phyloP scores from a whole-genome alignment of 2,888 invertebrate genomes.

The Tetheella fluctuosa region DNA sequence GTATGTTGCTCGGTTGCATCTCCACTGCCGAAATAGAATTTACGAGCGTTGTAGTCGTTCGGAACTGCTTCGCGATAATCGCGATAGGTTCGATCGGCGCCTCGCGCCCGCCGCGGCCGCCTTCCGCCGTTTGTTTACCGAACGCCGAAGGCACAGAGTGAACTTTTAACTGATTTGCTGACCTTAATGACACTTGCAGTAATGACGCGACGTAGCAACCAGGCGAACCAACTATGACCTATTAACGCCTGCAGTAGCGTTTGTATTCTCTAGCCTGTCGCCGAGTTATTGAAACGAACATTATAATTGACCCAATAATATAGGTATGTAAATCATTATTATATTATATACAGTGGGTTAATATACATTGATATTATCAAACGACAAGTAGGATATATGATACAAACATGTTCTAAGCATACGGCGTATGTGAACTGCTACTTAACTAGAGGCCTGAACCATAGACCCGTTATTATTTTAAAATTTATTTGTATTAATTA shows the following conservation, averaged over 20 bases:
- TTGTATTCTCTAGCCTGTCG: neutral
- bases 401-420: too few species aligned
- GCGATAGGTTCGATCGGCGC: conserved; percentile 13
- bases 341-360: too few species aligned
- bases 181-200: conserved; percentile 3
- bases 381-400: too few species aligned
- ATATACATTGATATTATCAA: too few species aligned
- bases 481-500: too few species aligned
- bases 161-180: conserved; percentile 1
- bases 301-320: neutral
- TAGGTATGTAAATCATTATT: too few species aligned
- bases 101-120: conserved; percentile 19
- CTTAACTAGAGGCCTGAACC: too few species aligned
- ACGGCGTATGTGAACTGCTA: too few species aligned
- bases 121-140: conserved; percentile 15
- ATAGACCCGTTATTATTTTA: too few species aligned
- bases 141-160: neutral
- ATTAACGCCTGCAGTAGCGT: neutral
- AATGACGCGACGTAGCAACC: neutral
- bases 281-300: neutral
- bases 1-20: conserved; percentile 29
- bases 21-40: conserved; percentile 39
- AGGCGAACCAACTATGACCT: neutral
- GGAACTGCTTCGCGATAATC: neutral
- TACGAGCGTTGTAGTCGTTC: conserved; percentile 28